Base-by-base conservation (phyloP, 53 echinoderm and acorn worm species). In the Crossaster papposus region DNA sequence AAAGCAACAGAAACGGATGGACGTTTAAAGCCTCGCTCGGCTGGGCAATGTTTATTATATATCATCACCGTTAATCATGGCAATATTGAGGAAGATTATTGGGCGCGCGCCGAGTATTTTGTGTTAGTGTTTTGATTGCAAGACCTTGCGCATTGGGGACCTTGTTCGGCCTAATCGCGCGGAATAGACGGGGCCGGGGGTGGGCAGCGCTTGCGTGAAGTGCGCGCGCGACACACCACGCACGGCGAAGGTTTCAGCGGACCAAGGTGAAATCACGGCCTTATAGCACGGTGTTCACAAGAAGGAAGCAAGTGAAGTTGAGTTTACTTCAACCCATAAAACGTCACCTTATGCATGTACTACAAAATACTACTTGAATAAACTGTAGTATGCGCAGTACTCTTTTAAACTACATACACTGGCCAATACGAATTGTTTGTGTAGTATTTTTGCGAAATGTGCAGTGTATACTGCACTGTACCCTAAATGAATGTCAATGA, bases 1-100 rank as follows among this genome's bases (percentile, higher is more conserved):
- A 24, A 70, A 44, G 83, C 83, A 20, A 83, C 70, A 70, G 53
- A 72, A 85, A 73, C 85, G 85, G 75, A 74, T 36, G 36, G 75
- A 28, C 75, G 36, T 68, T 23, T 68, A 14, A 58, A 68, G 68
- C 68, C 35, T 13, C 75, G 75, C 75, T 74, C 36, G 75, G 75
- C 75, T 34, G 75, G 36, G 75, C 36, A 74, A 74, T 74, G 75
- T 74, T 74, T 74, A 74, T 35, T 34, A 74, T 34, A 74, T 74
- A 74, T 74, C 75, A 74, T 74, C 75, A 74, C 28, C 34, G 75
- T 74, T 74, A 74, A 74, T 74, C 75, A 74, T 28, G 75, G 34
- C 33, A 36, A 34, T 74, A 74, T 74, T 74, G 36, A 28, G 75
- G 33, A 15, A 74, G 75, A 35, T 74, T 74, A 74, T 35, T 74